Evolutionary conservation across 2,113 vertebrate species (phyloP).

Genomic region (Narcine bancroftii): DNA sequence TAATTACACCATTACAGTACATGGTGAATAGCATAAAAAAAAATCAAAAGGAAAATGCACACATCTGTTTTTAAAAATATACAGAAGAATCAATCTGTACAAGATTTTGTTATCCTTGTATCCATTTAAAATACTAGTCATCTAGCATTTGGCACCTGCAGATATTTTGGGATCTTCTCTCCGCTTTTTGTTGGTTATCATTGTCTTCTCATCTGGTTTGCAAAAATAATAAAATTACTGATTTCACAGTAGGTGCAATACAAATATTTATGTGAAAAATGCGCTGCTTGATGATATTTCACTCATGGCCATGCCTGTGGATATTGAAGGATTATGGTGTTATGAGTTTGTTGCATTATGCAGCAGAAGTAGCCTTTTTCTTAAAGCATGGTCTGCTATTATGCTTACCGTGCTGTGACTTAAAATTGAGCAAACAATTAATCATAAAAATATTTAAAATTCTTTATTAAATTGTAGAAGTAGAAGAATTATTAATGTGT

Average conservation of each 20-base stretch:
- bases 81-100: neutral
- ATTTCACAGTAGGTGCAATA: neutral
- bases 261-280: neutral
- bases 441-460: constrained; percentile 33
- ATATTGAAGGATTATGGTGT: neutral
- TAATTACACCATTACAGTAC: neutral
- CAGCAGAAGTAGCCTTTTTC: neutral
- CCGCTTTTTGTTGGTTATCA: neutral
- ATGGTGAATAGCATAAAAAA: neutral
- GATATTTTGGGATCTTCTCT: neutral
- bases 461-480: constrained; percentile 29
- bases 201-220: neutral
- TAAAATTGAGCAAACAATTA: constrained; percentile 35
- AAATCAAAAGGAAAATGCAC: neutral
- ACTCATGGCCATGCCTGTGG: neutral
- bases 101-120: neutral
- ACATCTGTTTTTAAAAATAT: neutral
- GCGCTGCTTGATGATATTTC: too few species aligned
- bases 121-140: neutral
- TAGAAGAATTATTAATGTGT: constrained; percentile 33
- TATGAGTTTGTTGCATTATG: neutral
- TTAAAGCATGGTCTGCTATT: neutral
- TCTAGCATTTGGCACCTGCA: neutral
- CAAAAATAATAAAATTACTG: constrained; percentile 5
- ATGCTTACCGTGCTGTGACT: neutral